Evolutionary conservation across 2,888 invertebrate species (phyloP), one percentile per base, ranked within the genome.

Genomic region (Acronicta alni): DNA sequence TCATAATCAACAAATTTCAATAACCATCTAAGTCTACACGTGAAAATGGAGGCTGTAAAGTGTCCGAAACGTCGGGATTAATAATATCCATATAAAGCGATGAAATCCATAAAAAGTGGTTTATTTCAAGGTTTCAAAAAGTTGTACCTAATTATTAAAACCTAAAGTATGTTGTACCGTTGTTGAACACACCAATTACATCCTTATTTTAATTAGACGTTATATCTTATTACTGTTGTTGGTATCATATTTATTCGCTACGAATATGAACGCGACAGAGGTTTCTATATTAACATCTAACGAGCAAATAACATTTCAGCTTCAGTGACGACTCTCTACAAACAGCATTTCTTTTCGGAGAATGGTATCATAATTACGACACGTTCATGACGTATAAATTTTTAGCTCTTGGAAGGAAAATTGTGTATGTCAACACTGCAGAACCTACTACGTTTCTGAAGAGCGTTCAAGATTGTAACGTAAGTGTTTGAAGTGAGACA

Each of bases 351-450:
- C n/a, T 89, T 26, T 81, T 68, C 53, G 90, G 89, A 39, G 87
- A 87, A 62, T 91, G 91, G 91, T 88, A 84, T 72, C 90, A 89
- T 66, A 90, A 89, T 72, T 91, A 89, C 56, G 89, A 89, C 57
- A 85, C 82, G 1, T 91, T 90, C 58, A 87, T 87, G 80, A 87
- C 88, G 1, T 91, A 83, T 68, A 90, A 89, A 75, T 88, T 87
- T 61, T 69, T 92, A n/a, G 72, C 70, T 17, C 64, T 78, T 38
- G 91, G 91, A 47, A 85, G 83, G 56, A 89, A 81, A 79, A 75
- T 90, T 37, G 82, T 90, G 14, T 91, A 87, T 48, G 57, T 79
- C 3, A 74, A 82, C 32, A 71, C 82, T 0, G 59, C 77, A 0
- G 69, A 71, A 15, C 74, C 81, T 5, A 53, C 71, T 3, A 55